These are phyloP conservation scores for Gallinago media DNA, from an alignment of 2,113 vertebrate species.

Conservation along the genomic window DNA sequence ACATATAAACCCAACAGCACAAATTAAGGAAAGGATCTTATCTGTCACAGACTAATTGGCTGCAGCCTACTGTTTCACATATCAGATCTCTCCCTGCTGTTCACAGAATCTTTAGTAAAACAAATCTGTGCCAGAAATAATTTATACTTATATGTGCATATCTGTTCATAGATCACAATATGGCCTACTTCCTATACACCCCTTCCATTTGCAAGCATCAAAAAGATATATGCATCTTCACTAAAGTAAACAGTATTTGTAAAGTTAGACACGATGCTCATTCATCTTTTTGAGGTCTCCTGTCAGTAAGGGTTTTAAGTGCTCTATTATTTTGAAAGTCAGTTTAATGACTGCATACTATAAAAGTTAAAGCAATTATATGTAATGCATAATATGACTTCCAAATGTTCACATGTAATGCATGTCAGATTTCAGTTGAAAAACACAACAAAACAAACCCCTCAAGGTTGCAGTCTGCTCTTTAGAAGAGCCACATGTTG, in stretches of 20 bases:
- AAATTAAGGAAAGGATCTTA: slow-evolving; percentile 3
- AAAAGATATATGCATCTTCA: neutral
- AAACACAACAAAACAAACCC: slow-evolving; percentile 1
- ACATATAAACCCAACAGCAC: neutral
- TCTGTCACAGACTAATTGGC: slow-evolving; percentile 10
- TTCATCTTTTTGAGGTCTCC: neutral
- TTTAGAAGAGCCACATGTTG: slow-evolving; percentile 50
- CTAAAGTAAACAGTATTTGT: neutral
- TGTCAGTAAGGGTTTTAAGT: neutral
- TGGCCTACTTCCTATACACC: neutral
- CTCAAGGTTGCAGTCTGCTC: slow-evolving; percentile 19
- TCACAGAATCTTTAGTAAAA: neutral
- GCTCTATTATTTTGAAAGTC: slow-evolving; percentile 9
- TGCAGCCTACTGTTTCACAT: neutral
- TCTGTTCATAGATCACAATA: neutral
- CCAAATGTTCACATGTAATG: slow-evolving; percentile 62
- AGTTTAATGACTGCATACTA: slow-evolving; percentile 11
- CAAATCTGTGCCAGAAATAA: slow-evolving; percentile 6
- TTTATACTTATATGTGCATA: neutral
- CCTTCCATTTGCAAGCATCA: neutral
- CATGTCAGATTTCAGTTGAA: neutral
- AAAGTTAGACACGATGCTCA: neutral
- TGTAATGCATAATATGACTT: slow-evolving; percentile 17
- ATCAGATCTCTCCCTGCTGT: slow-evolving; percentile 10
- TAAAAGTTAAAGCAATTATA: slow-evolving; percentile 42